A percentile compares a stretch with the other conserved stretches of the same genome.
These are phyloP conservation scores for Linurgus olivaceus DNA, from an alignment of 2,797 vertebrate species.

Conservation along the genomic window DNA sequence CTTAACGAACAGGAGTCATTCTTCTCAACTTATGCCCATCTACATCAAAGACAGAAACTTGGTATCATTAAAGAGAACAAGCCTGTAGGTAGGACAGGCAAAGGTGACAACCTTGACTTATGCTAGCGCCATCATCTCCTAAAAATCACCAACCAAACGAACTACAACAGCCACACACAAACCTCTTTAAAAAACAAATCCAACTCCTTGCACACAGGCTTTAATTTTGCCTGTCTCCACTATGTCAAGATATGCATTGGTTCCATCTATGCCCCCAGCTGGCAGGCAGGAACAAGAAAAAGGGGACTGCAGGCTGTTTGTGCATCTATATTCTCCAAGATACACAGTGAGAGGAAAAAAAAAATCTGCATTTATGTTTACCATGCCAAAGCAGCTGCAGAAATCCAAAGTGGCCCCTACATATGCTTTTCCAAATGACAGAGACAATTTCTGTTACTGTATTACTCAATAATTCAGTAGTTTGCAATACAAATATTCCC, in stretches of 20 bases:
- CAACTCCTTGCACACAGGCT: not conserved
- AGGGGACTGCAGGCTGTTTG: not conserved
- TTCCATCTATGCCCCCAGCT: not conserved
- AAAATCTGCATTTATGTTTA: not conserved
- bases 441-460: not conserved
- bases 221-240: not conserved
- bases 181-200: not conserved
- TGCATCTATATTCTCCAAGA: not conserved
- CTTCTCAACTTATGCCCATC: not conserved
- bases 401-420: not conserved
- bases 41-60: not conserved
- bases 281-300: not conserved
- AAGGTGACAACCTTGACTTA: not conserved
- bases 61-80: not conserved
- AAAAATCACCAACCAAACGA: not conserved
- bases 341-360: accelerated
- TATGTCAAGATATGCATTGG: not conserved
- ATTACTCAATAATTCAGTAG: not conserved
- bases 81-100: not conserved
- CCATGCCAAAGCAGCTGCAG: not conserved
- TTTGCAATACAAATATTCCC: not conserved
- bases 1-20: not conserved
- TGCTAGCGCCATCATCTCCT: not conserved
- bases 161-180: not conserved
- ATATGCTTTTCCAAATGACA: not conserved